These are phyloP conservation scores for Nomada fucata DNA, from an alignment of 2,888 invertebrate species.

Conservation along the genomic window DNA sequence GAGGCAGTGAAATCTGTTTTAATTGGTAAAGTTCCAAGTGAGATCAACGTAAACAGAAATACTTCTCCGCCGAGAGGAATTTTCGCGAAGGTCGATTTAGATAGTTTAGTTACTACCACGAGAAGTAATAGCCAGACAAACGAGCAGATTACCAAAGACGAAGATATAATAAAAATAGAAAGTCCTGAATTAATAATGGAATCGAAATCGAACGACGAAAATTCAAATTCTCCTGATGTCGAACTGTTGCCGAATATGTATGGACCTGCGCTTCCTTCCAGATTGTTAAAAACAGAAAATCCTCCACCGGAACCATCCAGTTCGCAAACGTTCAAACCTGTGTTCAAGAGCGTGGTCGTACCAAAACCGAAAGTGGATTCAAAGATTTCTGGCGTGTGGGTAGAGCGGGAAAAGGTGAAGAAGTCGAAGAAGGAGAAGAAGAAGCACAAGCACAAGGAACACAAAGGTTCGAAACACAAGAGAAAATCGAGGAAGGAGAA, in stretches of 20 bases:
- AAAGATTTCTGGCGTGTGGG: slow-evolving; percentile 73
- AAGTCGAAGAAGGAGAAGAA: slow-evolving; percentile 81
- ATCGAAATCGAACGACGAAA: slow-evolving; percentile 16
- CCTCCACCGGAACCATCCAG: slow-evolving; percentile 23
- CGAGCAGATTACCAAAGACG: slow-evolving; percentile 35
- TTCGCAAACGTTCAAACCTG: slow-evolving; percentile 58
- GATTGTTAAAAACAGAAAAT: slow-evolving; percentile 66
- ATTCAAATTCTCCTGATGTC: slow-evolving; percentile 17
- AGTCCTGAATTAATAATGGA: slow-evolving; percentile 4
- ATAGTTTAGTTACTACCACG: slow-evolving; percentile 83
- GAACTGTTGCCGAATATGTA: slow-evolving; percentile 83
- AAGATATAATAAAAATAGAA: slow-evolving; percentile 22
- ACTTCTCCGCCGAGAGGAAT: slow-evolving; percentile 90
- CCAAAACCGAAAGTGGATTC: slow-evolving; percentile 59
- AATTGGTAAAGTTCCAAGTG: slow-evolving; percentile 82
- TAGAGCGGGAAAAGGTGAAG: slow-evolving; percentile 72
- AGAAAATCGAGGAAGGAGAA: slow-evolving; percentile 79
- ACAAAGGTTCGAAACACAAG: slow-evolving; percentile 76
- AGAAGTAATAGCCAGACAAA: slow-evolving; percentile 5
- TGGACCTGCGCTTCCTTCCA: slow-evolving; percentile 87
- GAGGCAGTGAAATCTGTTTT: slow-evolving; percentile 75
- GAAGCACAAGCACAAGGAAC: slow-evolving; percentile 80
- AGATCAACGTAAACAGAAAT: slow-evolving; percentile 87
- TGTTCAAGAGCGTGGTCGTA: slow-evolving; percentile 74
- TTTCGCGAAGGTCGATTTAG: slow-evolving; percentile 88